Conservation (phyloP, 1,140 invertebrate species). For the Micrasema longulum region DNA sequence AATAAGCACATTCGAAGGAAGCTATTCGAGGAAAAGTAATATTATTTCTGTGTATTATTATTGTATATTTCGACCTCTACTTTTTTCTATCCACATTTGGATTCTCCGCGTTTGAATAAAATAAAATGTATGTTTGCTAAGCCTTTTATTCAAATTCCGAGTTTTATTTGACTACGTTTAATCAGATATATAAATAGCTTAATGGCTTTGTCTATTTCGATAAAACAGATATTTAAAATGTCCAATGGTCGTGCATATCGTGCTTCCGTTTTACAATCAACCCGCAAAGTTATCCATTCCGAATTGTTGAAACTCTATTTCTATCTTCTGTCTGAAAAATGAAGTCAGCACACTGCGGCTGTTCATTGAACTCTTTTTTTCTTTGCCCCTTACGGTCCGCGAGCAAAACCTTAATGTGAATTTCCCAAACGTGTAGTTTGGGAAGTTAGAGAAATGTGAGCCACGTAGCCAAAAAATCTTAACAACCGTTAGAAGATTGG, state of each 20-base stretch:
- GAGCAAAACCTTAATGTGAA: neutral
- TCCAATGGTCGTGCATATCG: neutral
- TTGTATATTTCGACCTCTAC: neutral
- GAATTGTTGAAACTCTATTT: constrained; percentile 27
- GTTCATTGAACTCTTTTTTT: constrained; percentile 37
- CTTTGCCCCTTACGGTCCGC: constrained; percentile 11
- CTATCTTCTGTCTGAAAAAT: constrained; percentile 29
- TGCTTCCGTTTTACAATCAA: constrained; percentile 15
- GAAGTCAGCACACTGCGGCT: constrained; percentile 7
- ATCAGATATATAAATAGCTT: no score
- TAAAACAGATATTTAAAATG: no score
- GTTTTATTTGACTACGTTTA: no score
- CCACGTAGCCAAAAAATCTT: no score
- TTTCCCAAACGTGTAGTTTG: no score
- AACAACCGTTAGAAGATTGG: no score
- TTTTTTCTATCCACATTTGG: neutral
- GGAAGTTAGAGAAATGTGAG: no score
- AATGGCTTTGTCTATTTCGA: no score
- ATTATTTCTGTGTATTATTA: constrained; percentile 1
- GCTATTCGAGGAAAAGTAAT: neutral
- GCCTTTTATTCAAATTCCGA: no score
- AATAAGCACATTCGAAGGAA: constrained; percentile 22
- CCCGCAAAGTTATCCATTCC: constrained; percentile 11
- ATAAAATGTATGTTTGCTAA: neutral
- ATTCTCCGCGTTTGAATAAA: neutral